phyloP scores from a whole-genome alignment of 92 coral and sea anemone genomes.

The Virgularia gustaviana region DNA sequence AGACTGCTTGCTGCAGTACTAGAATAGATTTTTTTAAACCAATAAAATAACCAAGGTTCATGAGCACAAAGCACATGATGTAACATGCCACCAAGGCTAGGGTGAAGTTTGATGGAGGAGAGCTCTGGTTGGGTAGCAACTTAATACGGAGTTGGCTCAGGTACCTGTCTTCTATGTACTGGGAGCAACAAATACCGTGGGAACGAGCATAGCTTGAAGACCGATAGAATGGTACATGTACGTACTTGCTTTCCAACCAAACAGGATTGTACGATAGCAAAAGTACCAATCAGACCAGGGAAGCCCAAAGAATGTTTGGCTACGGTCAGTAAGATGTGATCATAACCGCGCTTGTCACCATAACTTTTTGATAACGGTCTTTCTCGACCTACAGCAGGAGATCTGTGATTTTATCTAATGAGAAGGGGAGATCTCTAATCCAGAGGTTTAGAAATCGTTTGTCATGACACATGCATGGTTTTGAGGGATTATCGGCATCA shows the following conservation, averaged over 20 bases:
- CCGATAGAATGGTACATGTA: slow-evolving; percentile 36
- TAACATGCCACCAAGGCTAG: too few species aligned
- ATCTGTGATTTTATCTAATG: too few species aligned
- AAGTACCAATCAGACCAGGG: slow-evolving; percentile 43
- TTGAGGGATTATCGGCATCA: slow-evolving; percentile 43
- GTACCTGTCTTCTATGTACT: slow-evolving; percentile 49
- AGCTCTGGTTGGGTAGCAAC: too few species aligned
- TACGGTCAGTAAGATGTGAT: slow-evolving; percentile 7
- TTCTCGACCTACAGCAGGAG: slow-evolving; percentile 33
- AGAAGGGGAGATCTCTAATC: too few species aligned
- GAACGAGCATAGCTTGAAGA: slow-evolving; percentile 32
- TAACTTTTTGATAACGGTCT: slow-evolving; percentile 26
- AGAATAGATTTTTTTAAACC: background rate
- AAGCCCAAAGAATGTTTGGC: slow-evolving; percentile 20
- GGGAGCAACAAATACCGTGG: slow-evolving; percentile 29
- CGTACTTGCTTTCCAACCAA: slow-evolving; percentile 47
- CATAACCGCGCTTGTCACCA: slow-evolving; percentile 48
- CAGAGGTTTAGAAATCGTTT: too few species aligned
- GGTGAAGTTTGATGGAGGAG: too few species aligned
- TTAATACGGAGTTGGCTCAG: slow-evolving; percentile 45
- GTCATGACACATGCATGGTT: slow-evolving; percentile 41
- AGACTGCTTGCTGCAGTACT: slow-evolving; percentile 12
- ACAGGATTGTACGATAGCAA: slow-evolving; percentile 12
- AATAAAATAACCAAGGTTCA: background rate
- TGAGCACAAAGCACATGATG: background rate